These are phyloP conservation scores for Halesus radiatus DNA, from an alignment of 1,140 invertebrate genomes.

Conservation along the genomic window DNA sequence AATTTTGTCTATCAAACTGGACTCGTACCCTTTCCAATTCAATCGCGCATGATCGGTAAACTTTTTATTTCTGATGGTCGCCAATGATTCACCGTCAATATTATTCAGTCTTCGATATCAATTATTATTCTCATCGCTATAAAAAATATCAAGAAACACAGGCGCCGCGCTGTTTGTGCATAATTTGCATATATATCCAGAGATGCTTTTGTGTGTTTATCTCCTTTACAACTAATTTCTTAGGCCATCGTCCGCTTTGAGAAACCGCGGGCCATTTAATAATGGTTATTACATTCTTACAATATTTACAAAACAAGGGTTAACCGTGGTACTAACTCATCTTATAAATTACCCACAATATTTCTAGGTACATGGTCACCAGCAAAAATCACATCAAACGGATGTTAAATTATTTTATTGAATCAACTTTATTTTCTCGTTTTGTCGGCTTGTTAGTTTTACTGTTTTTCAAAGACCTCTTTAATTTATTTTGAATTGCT, in stretches of 20 bases:
- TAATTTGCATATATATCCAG: slow-evolving; percentile 2
- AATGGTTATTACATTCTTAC: too few species aligned
- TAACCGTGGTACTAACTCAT: too few species aligned
- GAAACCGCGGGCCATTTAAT: background rate
- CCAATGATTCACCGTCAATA: background rate
- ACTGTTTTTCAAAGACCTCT: too few species aligned
- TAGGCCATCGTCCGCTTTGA: background rate
- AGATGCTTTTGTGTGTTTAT: background rate
- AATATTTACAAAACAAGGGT: too few species aligned
- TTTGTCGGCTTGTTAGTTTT: too few species aligned
- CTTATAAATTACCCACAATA: too few species aligned
- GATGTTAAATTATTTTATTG: too few species aligned
- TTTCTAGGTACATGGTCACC: too few species aligned
- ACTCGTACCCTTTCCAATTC: background rate
- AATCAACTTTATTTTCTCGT: too few species aligned
- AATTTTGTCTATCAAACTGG: too few species aligned
- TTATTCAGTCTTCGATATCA: background rate
- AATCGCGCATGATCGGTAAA: background rate
- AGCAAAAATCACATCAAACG: too few species aligned
- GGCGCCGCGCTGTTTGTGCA: background rate
- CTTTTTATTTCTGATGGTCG: slow-evolving; percentile 1
- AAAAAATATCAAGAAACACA: background rate
- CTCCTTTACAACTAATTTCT: slow-evolving; percentile 4
- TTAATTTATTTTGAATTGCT: too few species aligned
- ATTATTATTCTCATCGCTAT: background rate